Percentiles rank a stretch among this genome's conserved stretches.
Evolutionary conservation across 2,113 vertebrate genomes (phyloP).

Genomic region (Cynopterus brachyotis): DNA sequence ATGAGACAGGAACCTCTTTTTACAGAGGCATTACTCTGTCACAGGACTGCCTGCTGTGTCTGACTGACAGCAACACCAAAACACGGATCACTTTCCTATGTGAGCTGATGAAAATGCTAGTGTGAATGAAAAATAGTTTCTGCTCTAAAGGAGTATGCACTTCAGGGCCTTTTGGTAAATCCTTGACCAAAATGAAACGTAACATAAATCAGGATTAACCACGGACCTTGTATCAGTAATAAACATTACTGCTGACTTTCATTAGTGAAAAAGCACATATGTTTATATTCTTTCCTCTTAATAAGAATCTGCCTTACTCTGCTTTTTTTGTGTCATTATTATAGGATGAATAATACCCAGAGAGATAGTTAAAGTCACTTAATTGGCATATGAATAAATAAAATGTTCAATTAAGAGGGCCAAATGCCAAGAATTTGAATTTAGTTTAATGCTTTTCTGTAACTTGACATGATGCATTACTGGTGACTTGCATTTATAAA

Average conservation of each 20-base stretch:
- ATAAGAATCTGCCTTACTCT: not conserved
- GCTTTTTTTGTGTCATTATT: slow-evolving; percentile 33
- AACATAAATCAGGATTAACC: not conserved
- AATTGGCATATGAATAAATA: slow-evolving; percentile 56
- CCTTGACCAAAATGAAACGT: slow-evolving; percentile 13
- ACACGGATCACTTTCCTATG: not conserved
- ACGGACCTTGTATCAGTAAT: not conserved
- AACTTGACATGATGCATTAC: not conserved
- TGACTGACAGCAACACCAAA: not conserved
- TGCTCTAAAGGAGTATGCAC: not conserved
- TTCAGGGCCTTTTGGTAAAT: not conserved
- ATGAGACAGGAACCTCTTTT: not conserved
- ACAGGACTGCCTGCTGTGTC: not conserved
- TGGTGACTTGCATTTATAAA: not conserved
- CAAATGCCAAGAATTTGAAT: slow-evolving; percentile 52
- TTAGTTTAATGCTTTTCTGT: slow-evolving; percentile 43
- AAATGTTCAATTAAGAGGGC: slow-evolving; percentile 44
- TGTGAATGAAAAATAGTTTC: not conserved
- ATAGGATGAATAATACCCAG: slow-evolving; percentile 19
- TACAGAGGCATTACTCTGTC: not conserved
- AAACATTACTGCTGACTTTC: not conserved
- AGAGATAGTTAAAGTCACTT: slow-evolving; percentile 37
- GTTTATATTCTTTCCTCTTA: not conserved
- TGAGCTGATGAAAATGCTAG: not conserved
- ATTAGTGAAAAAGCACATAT: not conserved